These are phyloP conservation scores for Oscheius sp. DNA, from an alignment of 1,140 invertebrate species.

Conservation along the genomic window DNA sequence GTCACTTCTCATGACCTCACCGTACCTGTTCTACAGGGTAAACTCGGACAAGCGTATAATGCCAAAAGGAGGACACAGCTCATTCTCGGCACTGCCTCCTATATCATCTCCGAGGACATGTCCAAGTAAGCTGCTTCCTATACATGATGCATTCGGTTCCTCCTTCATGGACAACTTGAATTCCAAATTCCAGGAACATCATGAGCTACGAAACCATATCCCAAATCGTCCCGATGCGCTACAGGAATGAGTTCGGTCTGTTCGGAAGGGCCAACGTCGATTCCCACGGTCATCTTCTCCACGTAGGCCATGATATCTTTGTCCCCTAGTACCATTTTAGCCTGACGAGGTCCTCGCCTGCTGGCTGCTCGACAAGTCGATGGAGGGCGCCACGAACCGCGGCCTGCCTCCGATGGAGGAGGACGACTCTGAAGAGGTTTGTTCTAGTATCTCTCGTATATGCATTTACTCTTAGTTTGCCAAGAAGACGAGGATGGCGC, in stretches of 20 bases:
- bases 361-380: slow-evolving; percentile 17
- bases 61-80: not conserved
- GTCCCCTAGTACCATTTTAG: not conserved
- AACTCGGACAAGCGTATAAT: not conserved
- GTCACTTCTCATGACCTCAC: no score
- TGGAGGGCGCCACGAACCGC: not conserved
- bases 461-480: no score
- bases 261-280: not conserved
- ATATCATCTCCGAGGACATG: not conserved
- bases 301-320: not conserved
- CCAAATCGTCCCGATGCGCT: not conserved
- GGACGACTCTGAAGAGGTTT: not conserved
- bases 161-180: no score
- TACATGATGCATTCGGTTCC: no score
- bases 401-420: slow-evolving; percentile 36
- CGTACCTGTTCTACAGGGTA: no score
- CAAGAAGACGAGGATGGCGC: no score
- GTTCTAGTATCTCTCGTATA: no score
- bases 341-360: slow-evolving; percentile 16
- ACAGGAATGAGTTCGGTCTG: not conserved
- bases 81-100: not conserved
- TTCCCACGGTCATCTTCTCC: not conserved
- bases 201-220: not conserved
- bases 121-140: no score
- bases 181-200: slow-evolving; percentile 4